Percentiles rank a stretch among this genome's conserved stretches.
Evolutionary conservation across 2,113 vertebrate genomes (phyloP).

Genomic region (Struthio camelus): DNA sequence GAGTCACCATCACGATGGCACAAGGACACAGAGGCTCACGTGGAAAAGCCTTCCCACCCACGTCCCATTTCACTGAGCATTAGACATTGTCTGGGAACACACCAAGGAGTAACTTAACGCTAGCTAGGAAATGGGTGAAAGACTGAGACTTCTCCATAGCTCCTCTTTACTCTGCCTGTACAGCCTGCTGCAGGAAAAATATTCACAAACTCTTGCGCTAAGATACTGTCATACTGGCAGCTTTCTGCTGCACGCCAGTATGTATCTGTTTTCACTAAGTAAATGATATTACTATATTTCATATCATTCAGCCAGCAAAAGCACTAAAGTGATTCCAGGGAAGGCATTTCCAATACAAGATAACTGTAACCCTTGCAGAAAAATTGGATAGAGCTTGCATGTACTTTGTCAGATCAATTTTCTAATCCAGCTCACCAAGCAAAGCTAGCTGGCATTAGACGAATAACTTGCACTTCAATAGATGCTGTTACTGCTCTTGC

Average conservation of each 20-base stretch:
- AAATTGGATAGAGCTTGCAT: background rate
- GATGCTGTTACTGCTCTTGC: background rate
- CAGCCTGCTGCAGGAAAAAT: background rate
- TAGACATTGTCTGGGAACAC: background rate
- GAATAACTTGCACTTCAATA: background rate
- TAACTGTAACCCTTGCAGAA: background rate
- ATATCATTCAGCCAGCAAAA: background rate
- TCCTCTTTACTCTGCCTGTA: background rate
- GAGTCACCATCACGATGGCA: background rate
- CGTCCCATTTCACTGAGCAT: background rate
- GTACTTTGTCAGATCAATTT: slow-evolving; percentile 43
- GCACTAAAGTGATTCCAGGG: background rate
- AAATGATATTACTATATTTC: background rate
- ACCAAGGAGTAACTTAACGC: background rate
- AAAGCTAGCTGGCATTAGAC: background rate
- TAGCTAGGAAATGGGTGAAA: background rate
- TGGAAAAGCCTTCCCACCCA: background rate
- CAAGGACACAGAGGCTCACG: background rate
- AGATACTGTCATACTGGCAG: background rate
- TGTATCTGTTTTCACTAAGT: background rate
- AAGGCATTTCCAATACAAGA: slow-evolving; percentile 4
- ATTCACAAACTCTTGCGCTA: background rate
- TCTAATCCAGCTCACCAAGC: background rate
- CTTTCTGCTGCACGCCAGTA: background rate
- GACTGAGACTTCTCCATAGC: background rate